phyloP scores from a whole-genome alignment of 1,140 invertebrate genomes.

The Tetranychus cinnabarinus region DNA sequence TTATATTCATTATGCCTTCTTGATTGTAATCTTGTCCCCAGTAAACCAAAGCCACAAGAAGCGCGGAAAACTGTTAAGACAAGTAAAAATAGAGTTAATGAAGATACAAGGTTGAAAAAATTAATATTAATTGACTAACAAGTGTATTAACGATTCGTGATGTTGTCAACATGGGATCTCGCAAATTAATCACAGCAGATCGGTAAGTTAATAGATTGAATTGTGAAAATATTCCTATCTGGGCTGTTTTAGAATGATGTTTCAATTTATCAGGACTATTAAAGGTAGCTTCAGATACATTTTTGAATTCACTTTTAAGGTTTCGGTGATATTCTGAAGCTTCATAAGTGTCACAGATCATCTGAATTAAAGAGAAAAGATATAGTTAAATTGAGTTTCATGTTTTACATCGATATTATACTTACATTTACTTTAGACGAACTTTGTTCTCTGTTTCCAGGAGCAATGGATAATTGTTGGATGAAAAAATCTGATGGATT shows the following conservation, averaged over 20 bases:
- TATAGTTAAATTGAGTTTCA: background rate
- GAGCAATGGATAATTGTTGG: conserved; percentile 51
- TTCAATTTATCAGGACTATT: background rate
- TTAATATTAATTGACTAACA: background rate
- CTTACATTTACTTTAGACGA: conserved; percentile 17
- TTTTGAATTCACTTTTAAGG: background rate
- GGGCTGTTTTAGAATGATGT: background rate
- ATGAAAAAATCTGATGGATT: conserved; percentile 29
- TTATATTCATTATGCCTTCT: conserved; percentile 80
- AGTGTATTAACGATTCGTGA: background rate
- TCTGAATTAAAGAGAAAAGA: background rate
- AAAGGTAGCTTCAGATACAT: too few relatives aligned
- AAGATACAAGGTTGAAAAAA: background rate
- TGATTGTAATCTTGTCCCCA: conserved; percentile 56
- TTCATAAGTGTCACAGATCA: background rate
- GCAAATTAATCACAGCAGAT: background rate
- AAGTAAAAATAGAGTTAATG: background rate
- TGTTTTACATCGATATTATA: conserved; percentile 16
- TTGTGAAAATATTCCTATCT: background rate
- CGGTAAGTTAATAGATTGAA: background rate
- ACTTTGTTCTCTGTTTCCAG: conserved; percentile 43
- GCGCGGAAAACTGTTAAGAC: conserved; percentile 41
- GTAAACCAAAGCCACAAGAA: conserved; percentile 68
- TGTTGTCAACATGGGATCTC: background rate
- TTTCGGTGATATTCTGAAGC: background rate